Evolutionary conservation across 2,888 invertebrate genomes (phyloP).

Genomic region (Mycalesis mineus): DNA sequence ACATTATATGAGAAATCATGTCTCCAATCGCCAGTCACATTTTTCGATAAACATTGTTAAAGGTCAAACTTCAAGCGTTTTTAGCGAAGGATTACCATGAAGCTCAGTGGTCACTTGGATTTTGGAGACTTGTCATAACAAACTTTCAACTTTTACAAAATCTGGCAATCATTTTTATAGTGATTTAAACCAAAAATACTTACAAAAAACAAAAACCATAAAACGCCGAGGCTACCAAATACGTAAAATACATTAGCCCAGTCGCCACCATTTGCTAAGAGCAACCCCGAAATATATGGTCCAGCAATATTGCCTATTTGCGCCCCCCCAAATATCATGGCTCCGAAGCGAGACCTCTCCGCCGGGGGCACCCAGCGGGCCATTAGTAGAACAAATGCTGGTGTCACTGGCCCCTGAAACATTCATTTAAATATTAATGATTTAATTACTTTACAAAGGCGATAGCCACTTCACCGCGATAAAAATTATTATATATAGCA

Average conservation of each 20-base stretch:
- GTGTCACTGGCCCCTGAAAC: slow-evolving; percentile 76
- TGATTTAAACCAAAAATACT: slow-evolving; percentile 28
- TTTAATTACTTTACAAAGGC: not conserved
- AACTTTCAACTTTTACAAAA: too few relatives aligned
- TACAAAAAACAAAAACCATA: slow-evolving; percentile 76
- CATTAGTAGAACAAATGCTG: slow-evolving; percentile 79
- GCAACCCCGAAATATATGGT: slow-evolving; percentile 65
- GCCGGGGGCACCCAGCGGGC: slow-evolving; percentile 79
- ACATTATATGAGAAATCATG: too few relatives aligned
- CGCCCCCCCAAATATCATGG: slow-evolving; percentile 79
- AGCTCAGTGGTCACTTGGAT: too few relatives aligned
- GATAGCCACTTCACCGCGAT: too few relatives aligned
- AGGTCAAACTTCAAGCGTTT: too few relatives aligned
- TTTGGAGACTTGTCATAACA: too few relatives aligned
- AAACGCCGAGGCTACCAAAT: slow-evolving; percentile 72
- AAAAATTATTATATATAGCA: too few relatives aligned
- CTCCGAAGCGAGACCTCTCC: slow-evolving; percentile 77
- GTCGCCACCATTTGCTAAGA: slow-evolving; percentile 65
- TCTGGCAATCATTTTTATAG: too few relatives aligned
- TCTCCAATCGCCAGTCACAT: too few relatives aligned
- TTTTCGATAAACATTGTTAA: too few relatives aligned
- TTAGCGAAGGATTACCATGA: too few relatives aligned
- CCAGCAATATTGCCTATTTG: slow-evolving; percentile 76
- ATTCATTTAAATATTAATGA: not conserved
- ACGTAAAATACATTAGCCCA: slow-evolving; percentile 79